Conservation (phyloP, 2,888 invertebrate genomes). For the Rapana venosa region DNA sequence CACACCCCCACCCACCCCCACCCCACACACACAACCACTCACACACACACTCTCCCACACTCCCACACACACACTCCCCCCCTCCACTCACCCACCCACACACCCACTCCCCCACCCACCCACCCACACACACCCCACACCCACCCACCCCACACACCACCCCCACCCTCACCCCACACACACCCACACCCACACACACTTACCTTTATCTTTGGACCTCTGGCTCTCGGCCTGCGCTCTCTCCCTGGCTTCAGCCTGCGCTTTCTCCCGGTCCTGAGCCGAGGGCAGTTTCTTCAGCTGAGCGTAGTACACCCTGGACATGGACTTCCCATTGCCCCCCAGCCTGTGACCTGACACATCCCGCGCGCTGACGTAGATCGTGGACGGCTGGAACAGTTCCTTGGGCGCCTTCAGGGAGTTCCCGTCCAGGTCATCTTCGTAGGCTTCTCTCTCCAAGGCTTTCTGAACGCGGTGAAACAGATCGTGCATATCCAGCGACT, state of each 20-base stretch:
- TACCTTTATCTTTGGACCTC: constrained; percentile 25
- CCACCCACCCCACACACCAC: neutral
- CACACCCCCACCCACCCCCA: too few species aligned
- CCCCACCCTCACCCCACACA: neutral
- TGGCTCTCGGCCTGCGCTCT: constrained; percentile 48
- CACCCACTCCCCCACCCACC: neutral
- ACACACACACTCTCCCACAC: too few species aligned
- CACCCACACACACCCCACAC: neutral
- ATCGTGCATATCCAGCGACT: constrained; percentile 51
- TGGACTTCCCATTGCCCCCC: constrained; percentile 52
- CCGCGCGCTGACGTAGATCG: constrained; percentile 64
- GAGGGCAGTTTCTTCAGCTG: constrained; percentile 62
- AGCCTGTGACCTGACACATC: constrained; percentile 55
- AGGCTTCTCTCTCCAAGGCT: constrained; percentile 3
- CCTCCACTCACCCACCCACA: too few species aligned
- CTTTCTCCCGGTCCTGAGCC: constrained; percentile 58
- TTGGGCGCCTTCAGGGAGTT: neutral
- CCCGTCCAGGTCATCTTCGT: constrained; percentile 29
- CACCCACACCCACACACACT: neutral
- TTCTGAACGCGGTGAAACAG: constrained; percentile 35
- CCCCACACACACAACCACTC: too few species aligned
- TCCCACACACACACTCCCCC: too few species aligned
- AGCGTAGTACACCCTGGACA: constrained; percentile 64
- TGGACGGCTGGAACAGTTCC: constrained; percentile 58
- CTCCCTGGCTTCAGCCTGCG: constrained; percentile 48